Evolutionary conservation across 2,888 invertebrate species (phyloP), one percentile per base, ranked within the genome.

Genomic region (Rhogogaster chlorosoma): DNA sequence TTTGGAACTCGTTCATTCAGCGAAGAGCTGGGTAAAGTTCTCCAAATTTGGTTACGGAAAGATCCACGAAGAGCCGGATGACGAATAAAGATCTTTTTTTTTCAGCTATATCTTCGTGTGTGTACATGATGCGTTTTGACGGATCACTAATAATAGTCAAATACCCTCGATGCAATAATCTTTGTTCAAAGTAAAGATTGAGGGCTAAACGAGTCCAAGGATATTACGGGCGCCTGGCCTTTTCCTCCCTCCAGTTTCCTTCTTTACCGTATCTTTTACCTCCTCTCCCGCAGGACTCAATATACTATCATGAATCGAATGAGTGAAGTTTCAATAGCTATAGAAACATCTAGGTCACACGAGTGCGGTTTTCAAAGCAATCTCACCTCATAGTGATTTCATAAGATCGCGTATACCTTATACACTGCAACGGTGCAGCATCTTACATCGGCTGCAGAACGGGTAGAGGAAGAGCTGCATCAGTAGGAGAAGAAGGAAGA

Each of bases 401-500:
- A 45, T 83, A 83, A 83, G 61, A 80, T 80, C 80, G 32, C 32
- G 29, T 32, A 67, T 26, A 61, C 26, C 61, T 10, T 12, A 22
- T 61, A 26, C 26, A 61, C 3, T n/a, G 71, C 22, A 71, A 49
- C 49, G 77, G 29, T 53, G 42, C 71, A 42, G 42, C n/a, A 42
- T 73, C 38, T 42, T 26, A n/a, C 71, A 73, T 73, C 71, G 42
- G 42, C 22, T 42, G 22, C 67, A 18, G 86, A 85, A 84, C 83
- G 84, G 80, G 49, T 78, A 78, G 84, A 85, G 86, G 86, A 86
- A 86, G 84, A 87, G 84, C 45, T 45, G 84, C 86, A 86, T 87
- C 86, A 85, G 86, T 84, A 86, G 85, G 84, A 87, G 80, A 61
- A 64, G 32, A 38, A 70, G 84, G 85, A 80, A 78, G 70, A 67